A percentile compares a stretch with the other conserved stretches of the same genome.
These are phyloP conservation scores for Drosophila kepulauana DNA, from an alignment of 1,140 invertebrate genomes.

Conservation along the genomic window DNA sequence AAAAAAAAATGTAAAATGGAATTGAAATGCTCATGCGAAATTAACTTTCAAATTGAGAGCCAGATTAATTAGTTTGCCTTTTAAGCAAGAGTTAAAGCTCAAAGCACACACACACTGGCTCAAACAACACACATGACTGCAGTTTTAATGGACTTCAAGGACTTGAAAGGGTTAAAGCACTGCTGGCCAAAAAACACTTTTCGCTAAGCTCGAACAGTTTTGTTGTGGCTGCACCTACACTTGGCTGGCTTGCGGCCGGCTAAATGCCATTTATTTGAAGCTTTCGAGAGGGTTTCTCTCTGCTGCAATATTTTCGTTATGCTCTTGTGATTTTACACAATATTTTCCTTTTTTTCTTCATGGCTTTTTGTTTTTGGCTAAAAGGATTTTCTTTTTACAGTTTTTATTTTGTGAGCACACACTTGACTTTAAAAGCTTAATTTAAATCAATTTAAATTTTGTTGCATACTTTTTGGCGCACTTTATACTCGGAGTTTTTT, in stretches of 20 bases:
- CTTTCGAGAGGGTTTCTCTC: background rate
- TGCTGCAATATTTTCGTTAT: slow-evolving; percentile 24
- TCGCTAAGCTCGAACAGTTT: slow-evolving; percentile 28
- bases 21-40: background rate
- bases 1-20: background rate
- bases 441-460: slow-evolving; percentile 74
- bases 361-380: slow-evolving; percentile 4
- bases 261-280: slow-evolving; percentile 38
- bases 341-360: background rate
- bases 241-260: slow-evolving; percentile 35
- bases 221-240: slow-evolving; percentile 42
- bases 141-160: slow-evolving; percentile 36
- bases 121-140: background rate
- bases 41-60: background rate
- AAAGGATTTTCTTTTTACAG: slow-evolving; percentile 36
- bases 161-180: slow-evolving; percentile 27
- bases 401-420: background rate
- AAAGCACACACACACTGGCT: background rate
- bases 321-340: slow-evolving; percentile 21
- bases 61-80: slow-evolving; percentile 2
- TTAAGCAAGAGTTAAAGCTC: background rate
- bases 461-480: slow-evolving; percentile 50
- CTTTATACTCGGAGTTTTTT: slow-evolving; percentile 28
- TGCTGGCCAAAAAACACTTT: slow-evolving; percentile 22
- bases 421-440: slow-evolving; percentile 46